Conservation (phyloP, 2,797 vertebrate genomes). For the Siniperca scherzeri region DNA sequence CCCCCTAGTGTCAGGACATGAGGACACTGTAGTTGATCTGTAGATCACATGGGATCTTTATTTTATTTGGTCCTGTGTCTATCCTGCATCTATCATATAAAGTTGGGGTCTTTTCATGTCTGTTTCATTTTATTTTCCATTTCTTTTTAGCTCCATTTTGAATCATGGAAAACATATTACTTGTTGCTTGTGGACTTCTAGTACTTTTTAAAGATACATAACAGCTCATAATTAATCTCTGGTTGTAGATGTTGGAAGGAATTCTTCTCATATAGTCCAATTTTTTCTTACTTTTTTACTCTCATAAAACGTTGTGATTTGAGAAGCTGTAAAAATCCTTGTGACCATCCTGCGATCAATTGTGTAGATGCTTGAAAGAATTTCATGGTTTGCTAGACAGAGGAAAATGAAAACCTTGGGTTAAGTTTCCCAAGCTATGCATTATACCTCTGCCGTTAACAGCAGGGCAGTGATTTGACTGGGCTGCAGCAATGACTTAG, state of each 20-base stretch:
- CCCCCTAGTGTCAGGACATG: constrained; percentile 57
- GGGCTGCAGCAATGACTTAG: constrained; percentile 47
- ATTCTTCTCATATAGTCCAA: not conserved
- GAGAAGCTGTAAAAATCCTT: constrained; percentile 34
- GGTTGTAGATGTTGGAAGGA: not conserved
- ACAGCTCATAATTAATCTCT: not conserved
- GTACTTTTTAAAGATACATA: not conserved
- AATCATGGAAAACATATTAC: constrained; percentile 2
- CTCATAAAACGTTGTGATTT: constrained; percentile 44
- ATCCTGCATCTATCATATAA: not conserved
- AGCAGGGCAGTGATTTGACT: constrained; percentile 64
- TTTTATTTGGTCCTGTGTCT: not conserved
- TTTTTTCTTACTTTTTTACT: not conserved
- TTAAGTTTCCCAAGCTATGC: constrained; percentile 69
- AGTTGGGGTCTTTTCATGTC: not conserved
- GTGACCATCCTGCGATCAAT: constrained; percentile 41
- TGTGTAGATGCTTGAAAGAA: constrained; percentile 61
- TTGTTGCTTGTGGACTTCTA: not conserved
- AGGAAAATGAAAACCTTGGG: constrained; percentile 64
- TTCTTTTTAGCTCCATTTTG: not conserved
- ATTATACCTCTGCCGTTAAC: constrained; percentile 69
- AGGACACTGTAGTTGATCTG: constrained; percentile 7
- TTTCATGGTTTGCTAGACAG: constrained; percentile 48
- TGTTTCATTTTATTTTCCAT: not conserved
- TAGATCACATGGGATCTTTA: not conserved